Base-by-base conservation (phyloP, 2,797 vertebrate species). In the Spinibarbus caldwelli region DNA sequence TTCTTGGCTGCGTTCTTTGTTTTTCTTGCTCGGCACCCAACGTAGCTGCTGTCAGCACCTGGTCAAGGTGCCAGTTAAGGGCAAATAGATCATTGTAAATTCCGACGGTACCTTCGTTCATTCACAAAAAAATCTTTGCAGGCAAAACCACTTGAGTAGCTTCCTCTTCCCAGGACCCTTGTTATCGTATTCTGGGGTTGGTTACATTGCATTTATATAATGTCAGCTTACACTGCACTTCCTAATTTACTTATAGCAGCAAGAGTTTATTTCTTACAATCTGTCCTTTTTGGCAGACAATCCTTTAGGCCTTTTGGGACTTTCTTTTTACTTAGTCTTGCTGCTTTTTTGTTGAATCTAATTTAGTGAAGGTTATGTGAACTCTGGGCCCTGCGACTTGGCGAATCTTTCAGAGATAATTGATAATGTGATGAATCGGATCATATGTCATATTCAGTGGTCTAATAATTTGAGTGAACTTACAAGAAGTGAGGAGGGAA, bases 1-100 rank as follows among this genome's bases (percentile, higher is more conserved):
- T 86, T 90, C 77, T 89, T 90, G 86, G 89, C 82, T 66, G n/a
- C 19, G 34, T 73, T 83, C 87, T 89, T 89, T 89, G 88, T 90
- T 89, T 90, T 89, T 82, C 57, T 52, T 82, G 45, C 79, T 73
- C 43, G 31, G 26, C 67, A 78, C 78, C 80, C 67, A 86, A 34
- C 9, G 34, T 78, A 43, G 73, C 47, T 85, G 57, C 80, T 86
- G 81, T 84, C 84, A 87, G 80, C 78, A 85, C 83, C 68, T 86
- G 67, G 77, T 77, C 72, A 47, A 85, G 75, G 52, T 86, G 84
- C 85, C 83, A 86, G 66, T 71, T 75, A 38, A 15, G 52, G 31
- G 23, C 21, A 72, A 49, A 77, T 81, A 73, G 72, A 85, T 84
- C n/a, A 78, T 10, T 54, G 41, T 23, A 68, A 82, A 80, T 64